Evolutionary conservation across 2,797 vertebrate genomes (phyloP), one percentile per base, ranked within the genome.

Genomic region (Champsocephalus gunnari): DNA sequence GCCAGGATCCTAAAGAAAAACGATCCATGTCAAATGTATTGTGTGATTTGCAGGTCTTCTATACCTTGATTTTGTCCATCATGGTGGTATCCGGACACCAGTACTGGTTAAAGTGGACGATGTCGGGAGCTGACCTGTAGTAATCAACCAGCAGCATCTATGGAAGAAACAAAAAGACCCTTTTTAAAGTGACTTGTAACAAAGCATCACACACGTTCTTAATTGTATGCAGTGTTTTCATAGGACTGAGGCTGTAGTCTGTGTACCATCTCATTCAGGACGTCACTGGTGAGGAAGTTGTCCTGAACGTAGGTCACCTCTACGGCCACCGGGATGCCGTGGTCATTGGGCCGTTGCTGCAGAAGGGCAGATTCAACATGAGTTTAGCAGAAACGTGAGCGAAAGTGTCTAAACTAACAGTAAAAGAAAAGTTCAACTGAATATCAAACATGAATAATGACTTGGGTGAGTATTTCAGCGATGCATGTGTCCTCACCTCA

Each of bases 261-360:
- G 43, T 1, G 41, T 94, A 99, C 98, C 98, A 99, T 99, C 91
- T 99, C 98, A 44, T 99, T 98, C 1, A 99, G 95, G 44, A 99
- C 93, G 0, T 99, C 98, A 0, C 96, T 98, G 81, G 97, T 99
- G 83, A 99, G 95, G 80, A 99, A 99, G 56, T 96, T 96, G n/a
- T 99, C 98, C 88, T 99, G 98, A 41, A 98, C 93, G 1, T 97
- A 97, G n/a, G 96, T 96, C 89, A 98, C 97, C 89, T 99, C 98
- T 57, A 99, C 98, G 0, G 98, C 98, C 80, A 99, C 98, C 17
- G 98, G 98, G 80, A 99, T 97, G 1, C 98, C 97, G 0, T 99
- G 97, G 92, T 99, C 98, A 1, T 97, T 97, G 5, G 97, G 96
- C 28, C 97, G 88, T 96, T 99, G 98, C 98, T 99, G 86, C 28